These are phyloP conservation scores for Cinclus mexicanus DNA, from an alignment of 2,113 vertebrate species.

Conservation along the genomic window DNA sequence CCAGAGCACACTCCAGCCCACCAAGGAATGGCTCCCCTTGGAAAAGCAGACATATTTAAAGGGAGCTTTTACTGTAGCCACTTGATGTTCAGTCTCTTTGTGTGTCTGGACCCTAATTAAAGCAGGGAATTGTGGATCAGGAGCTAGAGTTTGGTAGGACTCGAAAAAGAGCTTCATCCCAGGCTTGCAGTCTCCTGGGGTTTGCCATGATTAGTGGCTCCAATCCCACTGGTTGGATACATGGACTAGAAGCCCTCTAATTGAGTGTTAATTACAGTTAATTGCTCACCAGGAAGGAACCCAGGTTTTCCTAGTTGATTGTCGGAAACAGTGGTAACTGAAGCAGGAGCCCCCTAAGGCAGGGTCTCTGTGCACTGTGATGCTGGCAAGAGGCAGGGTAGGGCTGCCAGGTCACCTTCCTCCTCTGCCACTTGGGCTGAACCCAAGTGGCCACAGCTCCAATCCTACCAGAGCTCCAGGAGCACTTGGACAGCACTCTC, in stretches of 20 bases:
- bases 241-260: not conserved
- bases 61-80: not conserved
- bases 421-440: not conserved
- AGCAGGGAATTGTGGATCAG: not conserved
- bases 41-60: not conserved
- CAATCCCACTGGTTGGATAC: not conserved
- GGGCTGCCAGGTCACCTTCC: not conserved
- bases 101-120: not conserved
- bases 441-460: not conserved
- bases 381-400: not conserved
- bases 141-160: not conserved
- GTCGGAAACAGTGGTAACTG: not conserved
- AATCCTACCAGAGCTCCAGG: not conserved
- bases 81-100: not conserved
- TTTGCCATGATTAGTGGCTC: not conserved
- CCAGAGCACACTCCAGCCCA: not conserved
- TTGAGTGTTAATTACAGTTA: conserved; percentile 4
- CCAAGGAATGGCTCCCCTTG: not conserved
- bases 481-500: accelerated
- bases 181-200: not conserved
- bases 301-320: not conserved
- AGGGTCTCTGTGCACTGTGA: not conserved
- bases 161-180: not conserved
- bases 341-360: not conserved
- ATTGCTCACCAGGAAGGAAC: not conserved